Conservation (phyloP, 2,888 invertebrate genomes). For the Celastrina argiolus region DNA sequence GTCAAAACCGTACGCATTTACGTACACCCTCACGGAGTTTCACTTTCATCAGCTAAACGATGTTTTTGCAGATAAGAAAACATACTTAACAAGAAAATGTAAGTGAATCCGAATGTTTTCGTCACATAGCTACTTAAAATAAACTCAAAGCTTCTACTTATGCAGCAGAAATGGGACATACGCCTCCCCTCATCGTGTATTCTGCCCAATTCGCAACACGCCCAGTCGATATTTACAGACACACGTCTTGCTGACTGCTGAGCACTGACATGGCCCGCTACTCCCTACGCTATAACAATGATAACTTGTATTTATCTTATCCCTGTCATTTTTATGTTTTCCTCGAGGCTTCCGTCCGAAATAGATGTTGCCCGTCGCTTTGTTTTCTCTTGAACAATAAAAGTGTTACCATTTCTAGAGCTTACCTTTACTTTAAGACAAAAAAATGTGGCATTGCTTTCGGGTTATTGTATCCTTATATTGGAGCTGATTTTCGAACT, state of each 20-base stretch:
- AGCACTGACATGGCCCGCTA: constrained; percentile 52
- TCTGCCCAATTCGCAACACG: constrained; percentile 72
- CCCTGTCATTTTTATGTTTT: constrained; percentile 16
- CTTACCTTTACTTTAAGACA: background rate
- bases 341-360: background rate
- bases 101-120: constrained; percentile 24
- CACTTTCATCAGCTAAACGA: constrained; percentile 5
- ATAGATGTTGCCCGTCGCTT: background rate
- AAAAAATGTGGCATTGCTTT: background rate
- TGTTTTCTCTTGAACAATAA: background rate
- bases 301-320: constrained; percentile 30
- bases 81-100: constrained; percentile 17
- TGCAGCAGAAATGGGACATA: constrained; percentile 58
- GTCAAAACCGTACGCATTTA: constrained; percentile 1
- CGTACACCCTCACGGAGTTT: background rate
- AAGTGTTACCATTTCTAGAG: background rate
- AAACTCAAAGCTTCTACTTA: constrained; percentile 62
- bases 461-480: too few species aligned
- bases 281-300: constrained; percentile 35
- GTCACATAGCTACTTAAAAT: constrained; percentile 43
- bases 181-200: constrained; percentile 70
- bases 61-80: constrained; percentile 10
- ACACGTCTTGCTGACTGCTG: constrained; percentile 63
- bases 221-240: constrained; percentile 73
- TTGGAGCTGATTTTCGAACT: too few species aligned